Conservation (phyloP, 2,888 invertebrate species). For the Dichetophora obliterata region DNA sequence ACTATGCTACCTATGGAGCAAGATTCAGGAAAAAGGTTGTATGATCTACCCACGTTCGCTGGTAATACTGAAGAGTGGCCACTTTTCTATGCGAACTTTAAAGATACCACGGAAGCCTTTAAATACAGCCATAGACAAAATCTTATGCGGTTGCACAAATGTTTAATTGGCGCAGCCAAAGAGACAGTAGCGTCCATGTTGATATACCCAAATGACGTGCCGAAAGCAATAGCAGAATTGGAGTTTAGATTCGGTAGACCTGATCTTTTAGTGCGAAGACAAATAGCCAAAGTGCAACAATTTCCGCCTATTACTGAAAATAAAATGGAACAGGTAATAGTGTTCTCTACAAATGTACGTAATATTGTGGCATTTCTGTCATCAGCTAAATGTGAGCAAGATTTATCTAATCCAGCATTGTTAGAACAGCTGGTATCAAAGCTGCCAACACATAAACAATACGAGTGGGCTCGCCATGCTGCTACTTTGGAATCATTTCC, state of each 20-base stretch:
- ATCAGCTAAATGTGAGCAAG: too few species aligned
- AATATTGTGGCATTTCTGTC: too few species aligned
- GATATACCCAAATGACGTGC: constrained; percentile 1
- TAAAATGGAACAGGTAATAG: constrained; percentile 26
- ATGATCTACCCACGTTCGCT: not conserved
- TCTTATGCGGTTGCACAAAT: constrained; percentile 33
- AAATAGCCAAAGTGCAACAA: too few species aligned
- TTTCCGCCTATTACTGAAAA: not conserved
- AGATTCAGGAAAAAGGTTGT: not conserved
- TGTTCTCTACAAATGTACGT: too few species aligned
- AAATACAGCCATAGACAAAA: not conserved
- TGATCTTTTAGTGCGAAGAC: constrained; percentile 36
- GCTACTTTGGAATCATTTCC: too few species aligned
- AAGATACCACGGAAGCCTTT: not conserved
- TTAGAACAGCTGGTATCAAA: too few species aligned
- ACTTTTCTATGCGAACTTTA: not conserved
- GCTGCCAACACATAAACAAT: too few species aligned
- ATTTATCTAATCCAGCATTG: too few species aligned
- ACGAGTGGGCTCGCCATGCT: too few species aligned
- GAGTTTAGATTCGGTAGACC: constrained; percentile 43
- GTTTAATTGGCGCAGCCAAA: constrained; percentile 34
- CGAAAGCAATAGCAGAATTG: constrained; percentile 4
- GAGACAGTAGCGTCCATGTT: constrained; percentile 43
- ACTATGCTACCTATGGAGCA: not conserved
- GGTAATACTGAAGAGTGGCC: constrained; percentile 1